These are phyloP conservation scores for Halcyon leucocephala DNA, from an alignment of 2,797 vertebrate genomes.

Conservation along the genomic window DNA sequence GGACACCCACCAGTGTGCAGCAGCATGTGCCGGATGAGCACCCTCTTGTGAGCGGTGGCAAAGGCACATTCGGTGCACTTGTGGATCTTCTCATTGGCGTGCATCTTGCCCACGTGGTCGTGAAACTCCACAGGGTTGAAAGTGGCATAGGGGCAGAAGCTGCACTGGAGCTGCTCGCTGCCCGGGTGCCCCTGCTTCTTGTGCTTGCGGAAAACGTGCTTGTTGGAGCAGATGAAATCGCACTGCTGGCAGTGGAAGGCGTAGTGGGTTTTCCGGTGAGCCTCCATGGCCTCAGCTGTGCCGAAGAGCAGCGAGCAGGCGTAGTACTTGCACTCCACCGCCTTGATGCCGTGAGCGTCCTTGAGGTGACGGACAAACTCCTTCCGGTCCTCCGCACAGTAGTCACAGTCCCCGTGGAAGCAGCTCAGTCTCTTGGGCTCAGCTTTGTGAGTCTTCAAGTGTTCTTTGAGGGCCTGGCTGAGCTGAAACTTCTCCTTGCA, in stretches of 20 bases:
- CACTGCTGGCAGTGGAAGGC: slow-evolving; percentile 96
- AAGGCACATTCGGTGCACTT: slow-evolving; percentile 91
- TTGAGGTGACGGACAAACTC: slow-evolving; percentile 85
- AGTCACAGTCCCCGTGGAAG: slow-evolving; percentile 86
- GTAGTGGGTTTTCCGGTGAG: slow-evolving; percentile 89
- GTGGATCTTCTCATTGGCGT: slow-evolving; percentile 95
- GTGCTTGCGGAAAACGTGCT: slow-evolving; percentile 89
- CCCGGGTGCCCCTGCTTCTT: slow-evolving; percentile 91
- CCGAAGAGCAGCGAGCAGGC: slow-evolving; percentile 88
- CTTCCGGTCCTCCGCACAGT: slow-evolving; percentile 81
- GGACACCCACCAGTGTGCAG: slow-evolving; percentile 89
- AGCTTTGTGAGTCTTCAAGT: slow-evolving; percentile 90
- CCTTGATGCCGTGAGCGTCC: slow-evolving; percentile 83
- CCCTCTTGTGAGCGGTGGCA: slow-evolving; percentile 92
- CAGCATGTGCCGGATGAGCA: slow-evolving; percentile 92
- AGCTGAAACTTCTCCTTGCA: slow-evolving; percentile 88
- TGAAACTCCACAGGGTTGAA: slow-evolving; percentile 94
- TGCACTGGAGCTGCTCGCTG: slow-evolving; percentile 83
- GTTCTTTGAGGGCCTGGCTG: slow-evolving; percentile 90
- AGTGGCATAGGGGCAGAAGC: slow-evolving; percentile 90
- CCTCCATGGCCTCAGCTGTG: slow-evolving; percentile 86
- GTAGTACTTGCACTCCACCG: slow-evolving; percentile 89
- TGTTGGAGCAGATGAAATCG: slow-evolving; percentile 95
- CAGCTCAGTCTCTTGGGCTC: slow-evolving; percentile 81
- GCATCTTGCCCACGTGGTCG: slow-evolving; percentile 90